Conservation (phyloP, 2,888 invertebrate genomes). For the Lordiphosa andalusiaca region DNA sequence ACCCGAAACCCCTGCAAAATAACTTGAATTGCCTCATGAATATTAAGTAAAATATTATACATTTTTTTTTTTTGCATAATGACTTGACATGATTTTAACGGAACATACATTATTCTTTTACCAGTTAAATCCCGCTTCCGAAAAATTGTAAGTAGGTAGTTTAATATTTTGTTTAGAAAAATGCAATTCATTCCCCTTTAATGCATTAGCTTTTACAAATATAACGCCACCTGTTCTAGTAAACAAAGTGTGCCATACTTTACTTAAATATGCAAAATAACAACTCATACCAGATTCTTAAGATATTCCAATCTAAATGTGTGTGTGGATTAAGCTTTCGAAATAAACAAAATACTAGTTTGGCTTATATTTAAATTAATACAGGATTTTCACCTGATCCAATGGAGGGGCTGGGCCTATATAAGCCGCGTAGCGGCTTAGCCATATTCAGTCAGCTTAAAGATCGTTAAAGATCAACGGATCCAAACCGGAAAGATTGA, state of each 20-base stretch:
- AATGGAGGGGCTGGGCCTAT: constrained; percentile 46
- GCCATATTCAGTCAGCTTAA: constrained; percentile 41
- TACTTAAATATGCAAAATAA: constrained; percentile 45
- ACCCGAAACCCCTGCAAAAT: constrained; percentile 15
- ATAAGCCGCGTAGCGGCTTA: constrained; percentile 45
- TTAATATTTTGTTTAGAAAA: constrained; percentile 1
- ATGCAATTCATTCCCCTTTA: constrained; percentile 19
- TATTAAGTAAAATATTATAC: constrained; percentile 30
- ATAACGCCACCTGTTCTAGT: constrained; percentile 53
- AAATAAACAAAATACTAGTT: constrained; percentile 79
- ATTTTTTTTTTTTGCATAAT: constrained; percentile 33
- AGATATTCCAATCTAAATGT: constrained; percentile 33
- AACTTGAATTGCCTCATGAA: constrained; percentile 31
- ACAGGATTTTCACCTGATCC: constrained; percentile 71
- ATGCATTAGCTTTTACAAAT: constrained; percentile 23
- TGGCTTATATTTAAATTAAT: constrained; percentile 74
- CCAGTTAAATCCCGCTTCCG: no score
- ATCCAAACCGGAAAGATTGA: constrained; percentile 27
- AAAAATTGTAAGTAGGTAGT: no score
- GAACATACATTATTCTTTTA: no score
- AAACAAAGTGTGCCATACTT: constrained; percentile 48
- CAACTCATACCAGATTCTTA: constrained; percentile 36
- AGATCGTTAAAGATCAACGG: constrained; percentile 53
- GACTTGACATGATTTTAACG: constrained; percentile 18
- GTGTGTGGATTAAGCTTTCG: constrained; percentile 24